phyloP scores from a whole-genome alignment of 2,113 vertebrate genomes.

The Neogale vison region DNA sequence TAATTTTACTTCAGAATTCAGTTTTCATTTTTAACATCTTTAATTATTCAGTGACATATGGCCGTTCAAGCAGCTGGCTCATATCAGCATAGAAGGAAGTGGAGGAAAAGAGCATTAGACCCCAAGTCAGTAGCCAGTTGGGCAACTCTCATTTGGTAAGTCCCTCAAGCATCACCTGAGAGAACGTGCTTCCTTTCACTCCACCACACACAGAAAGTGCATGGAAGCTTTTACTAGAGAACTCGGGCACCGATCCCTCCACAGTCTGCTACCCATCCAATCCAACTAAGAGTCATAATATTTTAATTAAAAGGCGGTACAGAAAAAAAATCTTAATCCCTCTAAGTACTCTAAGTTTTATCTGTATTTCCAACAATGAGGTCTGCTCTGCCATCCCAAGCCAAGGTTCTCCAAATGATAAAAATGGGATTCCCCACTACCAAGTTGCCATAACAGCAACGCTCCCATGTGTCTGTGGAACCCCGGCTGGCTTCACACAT shows the following conservation, averaged over 20 bases:
- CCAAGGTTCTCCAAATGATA: neutral
- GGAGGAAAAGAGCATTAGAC: neutral
- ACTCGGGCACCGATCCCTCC: neutral
- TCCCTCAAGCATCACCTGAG: neutral
- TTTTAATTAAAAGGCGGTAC: constrained; percentile 30
- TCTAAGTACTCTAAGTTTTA: constrained; percentile 8
- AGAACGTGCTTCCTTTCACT: neutral
- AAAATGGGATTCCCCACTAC: neutral
- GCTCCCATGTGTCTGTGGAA: neutral
- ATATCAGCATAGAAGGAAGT: neutral
- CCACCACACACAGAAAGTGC: neutral
- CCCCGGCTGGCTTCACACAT: no score
- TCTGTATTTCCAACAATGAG: constrained; percentile 27
- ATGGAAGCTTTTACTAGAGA: constrained; percentile 13
- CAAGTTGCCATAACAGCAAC: rapidly evolving
- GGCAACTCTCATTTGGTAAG: neutral
- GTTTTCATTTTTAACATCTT: neutral
- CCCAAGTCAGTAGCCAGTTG: neutral
- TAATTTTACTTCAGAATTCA: constrained; percentile 17
- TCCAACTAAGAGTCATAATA: neutral
- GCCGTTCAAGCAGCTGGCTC: neutral
- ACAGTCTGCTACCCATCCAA: neutral
- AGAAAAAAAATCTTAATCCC: neutral
- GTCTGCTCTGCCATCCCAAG: neutral
- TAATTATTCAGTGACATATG: neutral